phyloP scores from a whole-genome alignment of 2,113 vertebrate species.

The Corythornis cristatus region DNA sequence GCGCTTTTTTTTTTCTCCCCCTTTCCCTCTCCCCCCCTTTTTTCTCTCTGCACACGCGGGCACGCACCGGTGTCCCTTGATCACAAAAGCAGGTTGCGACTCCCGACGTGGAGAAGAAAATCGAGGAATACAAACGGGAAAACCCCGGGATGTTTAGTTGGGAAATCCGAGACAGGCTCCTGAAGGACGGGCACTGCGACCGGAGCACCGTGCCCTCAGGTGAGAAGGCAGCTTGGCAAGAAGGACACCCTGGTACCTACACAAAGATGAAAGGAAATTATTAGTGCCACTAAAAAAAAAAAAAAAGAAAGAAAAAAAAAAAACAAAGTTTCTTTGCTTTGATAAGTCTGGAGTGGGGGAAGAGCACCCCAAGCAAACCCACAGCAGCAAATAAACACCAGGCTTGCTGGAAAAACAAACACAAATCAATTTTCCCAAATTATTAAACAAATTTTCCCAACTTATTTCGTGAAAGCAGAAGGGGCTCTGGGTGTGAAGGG shows the following conservation, averaged over 20 bases:
- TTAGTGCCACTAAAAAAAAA: background rate
- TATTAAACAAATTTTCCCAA: background rate
- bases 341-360: accelerated
- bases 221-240: constrained; percentile 81
- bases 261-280: background rate
- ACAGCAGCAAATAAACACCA: background rate
- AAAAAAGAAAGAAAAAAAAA: background rate
- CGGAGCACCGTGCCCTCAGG: constrained; percentile 98
- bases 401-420: background rate
- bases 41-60: background rate
- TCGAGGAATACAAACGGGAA: constrained; percentile 97
- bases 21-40: background rate
- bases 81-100: constrained; percentile 97
- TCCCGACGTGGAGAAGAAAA: constrained; percentile 97
- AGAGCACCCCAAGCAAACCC: background rate
- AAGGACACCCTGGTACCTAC: background rate
- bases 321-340: background rate
- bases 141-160: constrained; percentile 99
- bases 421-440: accelerated
- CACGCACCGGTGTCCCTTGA: constrained; percentile 14
- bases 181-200: constrained; percentile 98
- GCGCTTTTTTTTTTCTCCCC: background rate
- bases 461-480: background rate
- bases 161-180: constrained; percentile 96
- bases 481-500: accelerated